Evolutionary conservation across 37 sponge, comb jelly and placozoan species (phyloP), one percentile per base, ranked within the genome.

Genomic region (Oscarella lobularis): DNA sequence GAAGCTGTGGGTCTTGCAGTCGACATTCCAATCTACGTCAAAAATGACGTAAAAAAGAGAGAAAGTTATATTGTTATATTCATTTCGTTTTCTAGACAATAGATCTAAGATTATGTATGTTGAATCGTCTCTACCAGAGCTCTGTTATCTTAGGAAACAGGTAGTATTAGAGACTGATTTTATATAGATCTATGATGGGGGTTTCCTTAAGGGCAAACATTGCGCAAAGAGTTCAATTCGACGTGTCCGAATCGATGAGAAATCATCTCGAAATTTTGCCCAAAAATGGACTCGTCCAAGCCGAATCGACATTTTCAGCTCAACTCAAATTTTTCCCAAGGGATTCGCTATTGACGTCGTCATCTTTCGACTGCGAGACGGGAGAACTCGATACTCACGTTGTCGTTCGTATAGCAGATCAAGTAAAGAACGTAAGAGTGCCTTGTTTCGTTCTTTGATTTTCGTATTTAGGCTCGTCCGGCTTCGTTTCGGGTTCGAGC

Each of bases 301-400:
- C 81, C 0, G 27, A 78, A 0, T 81, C 84, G 41, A 76, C 83
- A 1, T 79, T 86, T 31, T 38, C 83, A 14, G 83, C 81, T 36
- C 96, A 95, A 81, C 81, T 95, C 35, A 86, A 89, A 74, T 95
- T 95, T 70, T 70, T 41, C 0, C 96, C 96, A 2, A 41, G 14
- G 40, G 40, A 75, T 1, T 55, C 14, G 2, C 30, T 84, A 3
- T 75, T 37, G 27, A 40, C 54, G 3, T 30, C 60, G 66, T 70
- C 30, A 31, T 40, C 31, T 29, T 37, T 35, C 3, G 40, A 78
- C 6, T 31, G n/a, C 6, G 78, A 75, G 9, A 32, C 30, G 40
- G 80, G 72, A n/a, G 32, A 77, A 31, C 29, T 84, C 65, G 76
- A 84, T 29, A 77, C 78, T 6, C 75, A 79, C 0, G 33, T 79